Evolutionary conservation across 2,797 vertebrate species (phyloP).

Genomic region (Ambastaia sidthimunki): DNA sequence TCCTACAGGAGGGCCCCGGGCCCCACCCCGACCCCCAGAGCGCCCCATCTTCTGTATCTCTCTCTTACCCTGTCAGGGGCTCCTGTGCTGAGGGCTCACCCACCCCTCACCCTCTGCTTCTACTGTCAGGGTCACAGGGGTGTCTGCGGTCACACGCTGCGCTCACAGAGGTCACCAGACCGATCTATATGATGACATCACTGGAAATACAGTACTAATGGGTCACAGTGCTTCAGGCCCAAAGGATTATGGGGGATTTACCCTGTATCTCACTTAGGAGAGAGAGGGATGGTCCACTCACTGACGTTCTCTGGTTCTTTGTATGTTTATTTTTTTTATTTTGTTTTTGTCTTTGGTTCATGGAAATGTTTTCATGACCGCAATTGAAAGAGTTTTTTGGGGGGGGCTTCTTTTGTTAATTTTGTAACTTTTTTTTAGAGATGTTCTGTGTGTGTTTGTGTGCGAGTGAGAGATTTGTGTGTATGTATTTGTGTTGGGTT

Average conservation of each 20-base stretch:
- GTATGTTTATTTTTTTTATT: conserved; percentile 20
- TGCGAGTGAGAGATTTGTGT: not conserved
- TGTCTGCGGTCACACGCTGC: not conserved
- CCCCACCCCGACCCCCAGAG: conserved; percentile 13
- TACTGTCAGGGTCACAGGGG: conserved; percentile 8
- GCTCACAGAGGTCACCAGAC: conserved; percentile 15
- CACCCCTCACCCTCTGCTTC: conserved; percentile 26
- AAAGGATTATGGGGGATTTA: conserved; percentile 40
- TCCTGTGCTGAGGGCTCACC: conserved; percentile 32
- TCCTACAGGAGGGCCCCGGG: conserved; percentile 10
- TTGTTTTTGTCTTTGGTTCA: conserved; percentile 11
- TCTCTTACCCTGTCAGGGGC: not conserved
- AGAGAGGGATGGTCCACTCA: conserved; percentile 13
- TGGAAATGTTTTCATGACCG: conserved; percentile 37
- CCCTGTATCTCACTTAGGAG: conserved; percentile 28
- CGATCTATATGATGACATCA: conserved; percentile 39
- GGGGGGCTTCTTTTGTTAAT: conserved; percentile 50
- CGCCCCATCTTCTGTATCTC: conserved; percentile 26
- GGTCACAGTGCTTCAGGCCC: conserved; percentile 21
- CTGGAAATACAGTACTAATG: conserved; percentile 25
- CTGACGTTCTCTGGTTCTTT: conserved; percentile 46
- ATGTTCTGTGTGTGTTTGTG: conserved; percentile 16
- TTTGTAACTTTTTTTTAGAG: conserved; percentile 44
- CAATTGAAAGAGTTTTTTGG: conserved; percentile 54
- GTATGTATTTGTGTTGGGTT: not conserved